Evolutionary conservation across 2,113 vertebrate species (phyloP).

Genomic region (Rhabdomys dilectus): DNA sequence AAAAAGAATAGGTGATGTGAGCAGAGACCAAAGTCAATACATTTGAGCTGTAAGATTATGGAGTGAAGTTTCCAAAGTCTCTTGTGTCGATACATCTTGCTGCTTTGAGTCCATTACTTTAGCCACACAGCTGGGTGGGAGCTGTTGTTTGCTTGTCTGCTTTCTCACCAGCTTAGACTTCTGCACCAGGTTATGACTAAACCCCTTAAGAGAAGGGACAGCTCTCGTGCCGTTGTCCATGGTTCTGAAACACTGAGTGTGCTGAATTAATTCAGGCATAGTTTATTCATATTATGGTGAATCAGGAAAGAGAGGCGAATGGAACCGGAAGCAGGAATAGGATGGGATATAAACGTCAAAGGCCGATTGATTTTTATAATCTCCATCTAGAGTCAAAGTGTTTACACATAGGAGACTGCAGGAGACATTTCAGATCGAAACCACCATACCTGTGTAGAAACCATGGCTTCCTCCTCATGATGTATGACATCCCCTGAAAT

Average conservation of each 20-base stretch:
- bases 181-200: not conserved
- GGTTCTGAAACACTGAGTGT: conserved; percentile 59
- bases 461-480: not conserved
- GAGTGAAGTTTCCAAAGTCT: conserved; percentile 28
- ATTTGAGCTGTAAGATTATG: not conserved
- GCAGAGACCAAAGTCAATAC: conserved; percentile 41
- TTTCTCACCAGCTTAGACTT: conserved; percentile 14
- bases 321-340: not conserved
- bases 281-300: not conserved
- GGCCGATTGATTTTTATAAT: not conserved
- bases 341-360: not conserved
- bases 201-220: not conserved
- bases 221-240: conserved; percentile 37
- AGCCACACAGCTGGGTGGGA: not conserved
- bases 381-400: not conserved
- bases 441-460: not conserved
- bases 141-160: not conserved
- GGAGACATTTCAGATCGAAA: not conserved
- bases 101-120: not conserved
- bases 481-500: not conserved
- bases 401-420: not conserved
- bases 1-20: too few relatives aligned
- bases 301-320: not conserved
- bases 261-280: not conserved
- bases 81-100: not conserved